Percentiles rank a stretch among this genome's conserved stretches.
phyloP scores from a whole-genome alignment of 2,113 vertebrate genomes.

The Pan paniscus region DNA sequence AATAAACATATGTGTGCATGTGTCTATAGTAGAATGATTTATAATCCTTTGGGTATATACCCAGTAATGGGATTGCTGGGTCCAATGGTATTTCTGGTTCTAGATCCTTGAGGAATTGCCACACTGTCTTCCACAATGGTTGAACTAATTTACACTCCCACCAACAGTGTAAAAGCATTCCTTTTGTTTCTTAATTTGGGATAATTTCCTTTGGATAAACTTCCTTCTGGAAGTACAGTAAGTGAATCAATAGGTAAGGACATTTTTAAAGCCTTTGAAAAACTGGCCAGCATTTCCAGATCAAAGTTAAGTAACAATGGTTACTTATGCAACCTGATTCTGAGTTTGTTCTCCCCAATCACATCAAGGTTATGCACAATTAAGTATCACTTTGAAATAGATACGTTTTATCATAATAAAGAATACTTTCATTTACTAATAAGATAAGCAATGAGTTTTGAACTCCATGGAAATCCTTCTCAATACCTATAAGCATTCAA shows the following conservation, averaged over 20 bases:
- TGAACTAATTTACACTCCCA: too few relatives aligned
- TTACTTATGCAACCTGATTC: too few relatives aligned
- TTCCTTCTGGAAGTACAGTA: neutral
- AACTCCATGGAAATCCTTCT: neutral
- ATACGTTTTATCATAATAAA: neutral
- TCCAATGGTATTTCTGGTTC: too few relatives aligned
- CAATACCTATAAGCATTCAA: neutral
- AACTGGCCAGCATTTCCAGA: neutral
- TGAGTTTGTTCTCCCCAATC: neutral
- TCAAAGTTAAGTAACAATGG: neutral
- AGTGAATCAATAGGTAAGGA: neutral
- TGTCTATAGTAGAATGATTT: too few relatives aligned
- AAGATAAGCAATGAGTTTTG: neutral
- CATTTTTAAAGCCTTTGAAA: neutral
- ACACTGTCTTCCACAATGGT: too few relatives aligned
- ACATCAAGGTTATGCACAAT: accelerated
- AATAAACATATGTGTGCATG: too few relatives aligned
- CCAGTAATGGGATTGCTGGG: too few relatives aligned
- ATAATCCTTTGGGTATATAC: too few relatives aligned
- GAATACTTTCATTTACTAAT: neutral
- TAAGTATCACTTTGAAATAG: neutral
- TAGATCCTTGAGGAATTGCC: too few relatives aligned
- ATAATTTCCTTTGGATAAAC: neutral
- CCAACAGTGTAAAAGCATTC: too few relatives aligned
- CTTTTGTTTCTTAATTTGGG: neutral